A percentile compares a stretch with the other conserved stretches of the same genome.
These are phyloP conservation scores for Nesogale talazaci DNA, from an alignment of 2,113 vertebrate genomes.

Conservation along the genomic window DNA sequence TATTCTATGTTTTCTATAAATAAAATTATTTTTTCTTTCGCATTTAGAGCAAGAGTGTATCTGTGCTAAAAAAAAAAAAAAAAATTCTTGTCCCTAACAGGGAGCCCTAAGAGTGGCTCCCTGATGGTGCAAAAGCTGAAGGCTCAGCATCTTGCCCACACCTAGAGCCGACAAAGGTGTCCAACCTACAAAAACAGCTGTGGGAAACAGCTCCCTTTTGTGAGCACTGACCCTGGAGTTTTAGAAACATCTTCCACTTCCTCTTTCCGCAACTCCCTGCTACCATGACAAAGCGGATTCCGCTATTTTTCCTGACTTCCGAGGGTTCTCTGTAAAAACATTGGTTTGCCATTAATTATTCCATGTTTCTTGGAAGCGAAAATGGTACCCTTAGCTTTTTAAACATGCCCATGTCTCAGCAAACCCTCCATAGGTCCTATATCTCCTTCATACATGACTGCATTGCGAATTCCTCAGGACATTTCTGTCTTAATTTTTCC, in stretches of 20 bases:
- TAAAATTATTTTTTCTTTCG: slow-evolving; percentile 21
- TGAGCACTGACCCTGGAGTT: slow-evolving; percentile 28
- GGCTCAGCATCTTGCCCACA: not conserved
- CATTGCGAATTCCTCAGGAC: slow-evolving; percentile 16
- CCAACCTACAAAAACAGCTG: not conserved
- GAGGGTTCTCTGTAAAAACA: not conserved
- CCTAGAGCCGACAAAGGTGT: not conserved
- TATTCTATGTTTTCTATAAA: slow-evolving; percentile 17
- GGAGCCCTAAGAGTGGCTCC: not conserved
- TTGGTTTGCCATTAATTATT: not conserved
- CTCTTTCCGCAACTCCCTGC: not conserved
- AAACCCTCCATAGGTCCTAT: not conserved
- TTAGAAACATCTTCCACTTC: not conserved
- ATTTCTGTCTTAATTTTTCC: slow-evolving; percentile 32
- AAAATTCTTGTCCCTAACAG: not conserved
- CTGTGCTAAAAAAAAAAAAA: not conserved
- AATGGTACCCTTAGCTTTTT: slow-evolving; percentile 31
- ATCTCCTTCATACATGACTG: not conserved
- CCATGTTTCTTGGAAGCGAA: slow-evolving; percentile 5
- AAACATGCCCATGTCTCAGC: not conserved
- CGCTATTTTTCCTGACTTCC: slow-evolving; percentile 32
- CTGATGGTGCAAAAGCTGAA: slow-evolving; percentile 14
- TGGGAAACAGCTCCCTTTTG: slow-evolving; percentile 1
- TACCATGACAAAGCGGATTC: slow-evolving; percentile 34
- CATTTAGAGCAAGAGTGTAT: slow-evolving; percentile 23